A percentile compares a stretch with the other conserved stretches of the same genome.
Evolutionary conservation across 2,797 vertebrate genomes (phyloP).

Genomic region (Ispidina lecontei): DNA sequence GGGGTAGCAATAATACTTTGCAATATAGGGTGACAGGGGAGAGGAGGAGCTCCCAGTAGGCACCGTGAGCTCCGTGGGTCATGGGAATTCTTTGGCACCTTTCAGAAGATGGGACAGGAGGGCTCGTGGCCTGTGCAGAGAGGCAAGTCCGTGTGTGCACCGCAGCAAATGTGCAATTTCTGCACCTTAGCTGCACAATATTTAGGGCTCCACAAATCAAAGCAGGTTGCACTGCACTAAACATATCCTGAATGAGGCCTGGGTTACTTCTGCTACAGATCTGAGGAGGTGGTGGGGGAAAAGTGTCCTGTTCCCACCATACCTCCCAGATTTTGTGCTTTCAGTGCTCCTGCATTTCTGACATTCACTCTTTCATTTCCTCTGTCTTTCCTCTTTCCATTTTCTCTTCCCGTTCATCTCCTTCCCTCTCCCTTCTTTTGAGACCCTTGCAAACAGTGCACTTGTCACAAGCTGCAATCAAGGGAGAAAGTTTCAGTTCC

Average conservation of each 20-base stretch:
- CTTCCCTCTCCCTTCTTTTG: neutral
- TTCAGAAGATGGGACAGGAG: neutral
- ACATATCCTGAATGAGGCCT: neutral
- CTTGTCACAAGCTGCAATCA: constrained; percentile 55
- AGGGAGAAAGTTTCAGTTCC: constrained; percentile 75
- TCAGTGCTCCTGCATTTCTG: neutral
- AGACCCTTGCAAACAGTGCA: constrained; percentile 14
- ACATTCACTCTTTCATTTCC: neutral
- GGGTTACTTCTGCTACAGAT: neutral
- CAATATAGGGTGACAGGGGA: neutral
- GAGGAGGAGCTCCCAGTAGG: neutral
- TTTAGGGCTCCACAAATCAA: constrained; percentile 38
- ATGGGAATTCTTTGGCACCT: neutral
- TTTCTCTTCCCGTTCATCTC: neutral
- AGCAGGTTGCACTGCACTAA: constrained; percentile 15
- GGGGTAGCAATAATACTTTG: neutral
- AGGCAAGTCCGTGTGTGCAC: neutral
- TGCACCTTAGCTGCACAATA: neutral
- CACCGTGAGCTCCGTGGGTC: accelerated
- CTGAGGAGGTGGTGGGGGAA: neutral
- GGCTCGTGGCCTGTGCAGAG: neutral
- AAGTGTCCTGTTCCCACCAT: neutral
- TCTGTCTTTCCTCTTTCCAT: neutral
- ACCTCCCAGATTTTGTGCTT: neutral
- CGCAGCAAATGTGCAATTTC: neutral